Evolutionary conservation across 2,888 invertebrate species (phyloP), one percentile per base, ranked within the genome.

Genomic region (Drosophila eohydei): DNA sequence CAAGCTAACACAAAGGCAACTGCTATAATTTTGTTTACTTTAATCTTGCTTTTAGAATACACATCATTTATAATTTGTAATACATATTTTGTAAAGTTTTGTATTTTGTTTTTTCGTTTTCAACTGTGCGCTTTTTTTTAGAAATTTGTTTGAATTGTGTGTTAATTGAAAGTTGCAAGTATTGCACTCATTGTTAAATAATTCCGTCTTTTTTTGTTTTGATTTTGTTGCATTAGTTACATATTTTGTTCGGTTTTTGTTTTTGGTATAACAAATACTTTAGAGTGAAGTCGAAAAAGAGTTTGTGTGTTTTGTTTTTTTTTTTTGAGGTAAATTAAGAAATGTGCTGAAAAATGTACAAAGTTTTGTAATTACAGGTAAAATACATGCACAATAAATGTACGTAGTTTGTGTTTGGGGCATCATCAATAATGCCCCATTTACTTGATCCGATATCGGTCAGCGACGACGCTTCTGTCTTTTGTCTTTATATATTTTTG

Each of bases 381-480:
- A 75, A 78, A 80, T 85, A 86, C 78, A 85, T 80, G 58, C 63
- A 78, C 55, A 71, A 59, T 78, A 76, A 48, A 56, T 60, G 58
- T 72, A 66, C 44, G 52, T 58, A 44, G 58, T 26, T 11, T 67
- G 43, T 68, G 16, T 61, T 43, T 60, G 12, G 54, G 78, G 54
- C 78, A 52, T 69, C 21, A 21, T 5, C 30, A 30, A 30, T 48
- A 9, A 40, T 40, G 61, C 69, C 70, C 43, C 50, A 59, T 56
- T 70, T 75, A 56, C 58, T 73, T 56, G 64, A 89, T 77, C 82
- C 86, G 79, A 90, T 91, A 91, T 91, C 91, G 91, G 91, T 90
- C 81, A 88, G 90, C 91, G 83, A 81, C 79, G 90, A 90, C 90
- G 82, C 88, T 85, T 81, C 85, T 84, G 83, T 88, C 67, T 71